Evolutionary conservation across 2,113 vertebrate genomes (phyloP).

Genomic region (Gasterosteus aculeatus): DNA sequence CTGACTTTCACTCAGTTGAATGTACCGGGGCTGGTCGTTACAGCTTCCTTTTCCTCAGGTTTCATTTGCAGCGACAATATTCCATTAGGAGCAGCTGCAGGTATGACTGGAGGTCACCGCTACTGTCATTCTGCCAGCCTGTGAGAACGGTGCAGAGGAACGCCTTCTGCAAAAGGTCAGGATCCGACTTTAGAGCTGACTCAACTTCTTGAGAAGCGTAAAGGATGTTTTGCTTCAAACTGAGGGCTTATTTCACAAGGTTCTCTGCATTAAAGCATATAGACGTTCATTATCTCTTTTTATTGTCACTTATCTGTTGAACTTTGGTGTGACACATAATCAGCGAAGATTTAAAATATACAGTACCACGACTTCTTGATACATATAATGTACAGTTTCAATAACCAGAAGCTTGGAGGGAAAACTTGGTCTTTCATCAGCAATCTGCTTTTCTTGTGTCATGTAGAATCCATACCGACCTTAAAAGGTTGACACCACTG

Average conservation of each 20-base stretch:
- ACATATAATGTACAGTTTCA: conserved; percentile 19
- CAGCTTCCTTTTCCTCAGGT: neutral
- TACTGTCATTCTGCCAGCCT: conserved; percentile 28
- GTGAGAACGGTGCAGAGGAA: conserved; percentile 4
- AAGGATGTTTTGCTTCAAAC: conserved; percentile 22
- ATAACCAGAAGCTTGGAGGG: conserved; percentile 11
- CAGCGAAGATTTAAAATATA: conserved; percentile 1
- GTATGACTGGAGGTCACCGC: conserved; percentile 40
- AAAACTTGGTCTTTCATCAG: conserved; percentile 9
- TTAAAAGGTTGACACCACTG: conserved; percentile 33
- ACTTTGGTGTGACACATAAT: conserved; percentile 2
- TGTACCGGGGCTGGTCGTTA: neutral
- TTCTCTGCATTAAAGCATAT: neutral
- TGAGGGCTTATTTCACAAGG: conserved; percentile 29
- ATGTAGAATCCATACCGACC: conserved; percentile 2
- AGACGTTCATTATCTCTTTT: neutral
- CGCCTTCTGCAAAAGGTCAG: conserved; percentile 29
- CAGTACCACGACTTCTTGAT: neutral
- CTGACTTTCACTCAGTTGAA: neutral
- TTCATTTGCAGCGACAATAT: conserved; percentile 1
- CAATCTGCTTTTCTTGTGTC: conserved; percentile 23
- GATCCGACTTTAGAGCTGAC: conserved; percentile 46
- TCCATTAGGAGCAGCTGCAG: conserved; percentile 24
- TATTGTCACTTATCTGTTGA: conserved; percentile 18
- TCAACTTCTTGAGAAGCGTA: conserved; percentile 33